Evolutionary conservation across 2,797 vertebrate genomes (phyloP), one percentile per base, ranked within the genome.

Genomic region (Molossus molossus): DNA sequence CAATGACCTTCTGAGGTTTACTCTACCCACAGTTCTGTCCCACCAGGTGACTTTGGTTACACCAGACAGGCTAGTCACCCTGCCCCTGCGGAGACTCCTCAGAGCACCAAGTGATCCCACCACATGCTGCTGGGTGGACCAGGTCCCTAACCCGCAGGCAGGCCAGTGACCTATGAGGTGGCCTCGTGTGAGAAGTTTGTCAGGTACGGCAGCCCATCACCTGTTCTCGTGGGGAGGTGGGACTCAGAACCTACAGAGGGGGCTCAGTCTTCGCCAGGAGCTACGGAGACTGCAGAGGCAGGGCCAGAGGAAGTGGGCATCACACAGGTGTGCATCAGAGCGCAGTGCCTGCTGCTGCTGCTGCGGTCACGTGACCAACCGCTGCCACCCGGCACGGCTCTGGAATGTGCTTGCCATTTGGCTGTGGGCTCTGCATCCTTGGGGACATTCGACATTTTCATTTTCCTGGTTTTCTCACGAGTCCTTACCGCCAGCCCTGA

Each of bases 321-420:
- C 37, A 0, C 9, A 4, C 48, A 69, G 50, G 9, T 2, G 5
- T 10, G 1, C 0, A 1, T 25, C 1, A 57, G 50, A 9, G 33
- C 29, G 1, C 0, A 0, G 72, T 72, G 18, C 18, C 33, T 3
- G 18, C 18, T 12, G n/a, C 62, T 8, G 40, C 64, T 9, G 27
- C 33, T 20, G 4, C 10, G 1, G 7, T 11, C 13, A 33, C 11
- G 6, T 10, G 4, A 27, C 11, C 25, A 3, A 27, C 58, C 4
- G 0, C 57, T 6, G 7, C 29, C 27, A 2, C 0, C 0, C 2
- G 23, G 37, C 6, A 1, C 45, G 3, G 2, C 45, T 73, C 73
- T 40, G 7, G 70, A 75, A 50, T 4, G 29, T 18, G 1, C 55
- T 27, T 27, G 23, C 1, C 1, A 18, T 25, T 33, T n/a, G 3